Conservation (phyloP, 2,113 vertebrate genomes). For the Lophius piscatorius region DNA sequence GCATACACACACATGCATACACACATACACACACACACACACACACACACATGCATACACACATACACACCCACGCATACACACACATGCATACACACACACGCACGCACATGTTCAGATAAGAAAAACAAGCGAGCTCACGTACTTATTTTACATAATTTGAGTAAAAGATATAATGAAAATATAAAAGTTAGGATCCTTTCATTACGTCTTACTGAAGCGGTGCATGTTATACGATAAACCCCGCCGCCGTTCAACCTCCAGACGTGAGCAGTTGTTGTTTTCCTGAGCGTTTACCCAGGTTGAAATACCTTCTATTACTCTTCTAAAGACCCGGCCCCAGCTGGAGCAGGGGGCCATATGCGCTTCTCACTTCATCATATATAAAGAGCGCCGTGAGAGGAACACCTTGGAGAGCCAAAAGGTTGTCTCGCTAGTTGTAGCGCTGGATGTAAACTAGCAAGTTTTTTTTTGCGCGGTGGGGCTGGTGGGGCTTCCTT, state of each 20-base stretch:
- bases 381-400: slow-evolving; percentile 47
- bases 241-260: no score
- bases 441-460: slow-evolving; percentile 52
- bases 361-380: slow-evolving; percentile 18
- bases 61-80: no score
- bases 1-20: no score
- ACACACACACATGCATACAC: slow-evolving; percentile 11
- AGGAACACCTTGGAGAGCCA: slow-evolving; percentile 47
- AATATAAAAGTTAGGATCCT: neutral
- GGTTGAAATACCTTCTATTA: slow-evolving; percentile 17
- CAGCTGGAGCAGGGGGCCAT: slow-evolving; percentile 13
- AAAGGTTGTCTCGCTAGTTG: slow-evolving; percentile 49
- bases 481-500: slow-evolving; percentile 56
- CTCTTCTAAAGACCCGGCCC: slow-evolving; percentile 22
- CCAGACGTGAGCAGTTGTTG: neutral
- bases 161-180: neutral
- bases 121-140: no score
- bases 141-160: no score
- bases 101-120: slow-evolving; percentile 26
- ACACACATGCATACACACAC: slow-evolving; percentile 40
- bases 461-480: slow-evolving; percentile 28
- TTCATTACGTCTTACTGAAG: no score
- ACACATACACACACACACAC: no score
- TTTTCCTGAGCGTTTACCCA: slow-evolving; percentile 16
- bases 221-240: no score